Evolutionary conservation across 2,113 vertebrate genomes (phyloP), one percentile per base, ranked within the genome.

Genomic region (Bubo scandiacus): DNA sequence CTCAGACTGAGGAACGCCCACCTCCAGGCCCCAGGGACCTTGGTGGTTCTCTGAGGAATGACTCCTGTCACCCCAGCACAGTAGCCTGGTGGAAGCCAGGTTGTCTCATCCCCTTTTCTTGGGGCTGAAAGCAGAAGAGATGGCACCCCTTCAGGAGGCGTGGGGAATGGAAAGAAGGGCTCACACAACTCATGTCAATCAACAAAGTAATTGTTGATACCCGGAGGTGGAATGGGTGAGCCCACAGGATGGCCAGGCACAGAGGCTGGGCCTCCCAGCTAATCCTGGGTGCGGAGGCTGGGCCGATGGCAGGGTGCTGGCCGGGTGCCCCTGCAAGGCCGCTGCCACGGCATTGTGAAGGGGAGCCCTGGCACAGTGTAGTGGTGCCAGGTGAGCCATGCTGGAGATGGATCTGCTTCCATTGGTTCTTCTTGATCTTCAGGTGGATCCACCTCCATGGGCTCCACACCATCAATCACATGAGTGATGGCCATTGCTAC

Each of bases 51-150:
- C 63, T 0, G 0, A 59, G 26, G 54, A 10, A 43, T 11, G 11
- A 2, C 18, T 49, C 15, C 5, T 30, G 4, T 68, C 1, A 1
- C 13, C n/a, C 29, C 1, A 1, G 49, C 0, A 0, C 49, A 74
- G 47, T 7, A 12, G 51, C 40, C 40, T 25, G 15, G 45, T 7
- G 9, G 47, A 78, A 61, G 38, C 32, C 55, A 38, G 9, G 22
- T 61, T 32, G 34, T 34, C 36, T 52, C 4, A 1, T 36, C 26
- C 20, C 26, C 36, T 77, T 16, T 77, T 67, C 63, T n/a, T 30
- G 12, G 36, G 52, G 12, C 42, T 58, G 25, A 67, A 43, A 66
- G 43, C 15, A 78, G 73, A 51, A n/a, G 10, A 23, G 18, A 68
- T 36, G 26, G 32, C 36, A 67, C 2, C 7, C 12, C 30, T 79